phyloP scores from a whole-genome alignment of 2,797 vertebrate genomes.

The Enteromius thamalakanensis region DNA sequence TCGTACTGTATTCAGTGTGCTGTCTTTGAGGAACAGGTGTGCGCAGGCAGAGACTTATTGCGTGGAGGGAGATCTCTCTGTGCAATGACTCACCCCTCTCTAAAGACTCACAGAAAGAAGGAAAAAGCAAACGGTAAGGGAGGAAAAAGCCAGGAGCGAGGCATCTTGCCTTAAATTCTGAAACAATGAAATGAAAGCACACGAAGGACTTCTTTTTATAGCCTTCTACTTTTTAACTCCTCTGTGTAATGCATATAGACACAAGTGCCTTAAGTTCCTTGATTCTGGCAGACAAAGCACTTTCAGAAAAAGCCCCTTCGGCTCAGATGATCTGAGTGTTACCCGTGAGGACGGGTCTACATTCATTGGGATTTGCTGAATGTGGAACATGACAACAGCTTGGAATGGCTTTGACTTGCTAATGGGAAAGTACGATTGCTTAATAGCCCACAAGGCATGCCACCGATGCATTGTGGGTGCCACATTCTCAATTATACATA shows the following conservation, averaged over 20 bases:
- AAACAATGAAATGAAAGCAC: slow-evolving; percentile 56
- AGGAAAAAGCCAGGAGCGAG: slow-evolving; percentile 51
- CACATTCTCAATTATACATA: slow-evolving; percentile 61
- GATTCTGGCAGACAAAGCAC: slow-evolving; percentile 52
- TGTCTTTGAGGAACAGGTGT: neutral
- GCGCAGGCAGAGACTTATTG: neutral
- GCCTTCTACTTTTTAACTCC: slow-evolving; percentile 19
- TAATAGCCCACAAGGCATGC: slow-evolving; percentile 51
- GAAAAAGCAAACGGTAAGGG: too few relatives aligned
- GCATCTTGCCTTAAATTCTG: slow-evolving; percentile 54
- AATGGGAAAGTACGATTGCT: slow-evolving; percentile 49
- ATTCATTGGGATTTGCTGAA: slow-evolving; percentile 50
- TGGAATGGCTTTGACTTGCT: slow-evolving; percentile 55
- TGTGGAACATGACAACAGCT: slow-evolving; percentile 51
- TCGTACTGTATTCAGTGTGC: neutral
- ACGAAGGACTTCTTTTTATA: slow-evolving; percentile 54
- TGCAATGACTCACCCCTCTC: slow-evolving; percentile 12
- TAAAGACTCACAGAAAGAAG: neutral
- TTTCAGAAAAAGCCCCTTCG: slow-evolving; percentile 47
- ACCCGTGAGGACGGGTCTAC: slow-evolving; percentile 24
- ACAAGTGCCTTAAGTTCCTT: slow-evolving; percentile 50
- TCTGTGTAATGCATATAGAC: slow-evolving; percentile 57
- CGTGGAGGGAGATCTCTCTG: neutral
- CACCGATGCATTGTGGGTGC: slow-evolving; percentile 47
- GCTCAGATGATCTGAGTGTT: slow-evolving; percentile 40